Percentiles rank a stretch among this genome's conserved stretches.
phyloP scores from a whole-genome alignment of 2,888 invertebrate genomes.

The Tetragonula carbonaria region DNA sequence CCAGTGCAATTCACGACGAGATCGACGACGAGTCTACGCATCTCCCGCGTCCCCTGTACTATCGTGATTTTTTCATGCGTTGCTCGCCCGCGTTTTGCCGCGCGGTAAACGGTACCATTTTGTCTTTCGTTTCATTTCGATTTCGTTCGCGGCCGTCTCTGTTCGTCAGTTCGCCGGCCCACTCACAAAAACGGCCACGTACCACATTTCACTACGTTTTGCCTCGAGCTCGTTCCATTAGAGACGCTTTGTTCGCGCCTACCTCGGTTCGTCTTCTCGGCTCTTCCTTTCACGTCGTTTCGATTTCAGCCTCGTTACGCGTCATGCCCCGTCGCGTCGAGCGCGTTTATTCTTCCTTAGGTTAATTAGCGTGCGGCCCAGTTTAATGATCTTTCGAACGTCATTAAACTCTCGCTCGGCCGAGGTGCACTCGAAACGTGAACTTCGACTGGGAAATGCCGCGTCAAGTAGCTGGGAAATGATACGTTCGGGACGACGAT shows the following conservation, averaged over 20 bases:
- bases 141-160: neutral
- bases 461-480: conserved; percentile 51
- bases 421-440: conserved; percentile 40
- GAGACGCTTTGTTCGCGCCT: conserved; percentile 33
- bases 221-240: conserved; percentile 11
- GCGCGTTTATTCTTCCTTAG: conserved; percentile 18
- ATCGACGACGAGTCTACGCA: conserved; percentile 72
- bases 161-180: neutral
- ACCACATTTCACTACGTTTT: neutral
- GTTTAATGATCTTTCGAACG: conserved; percentile 54
- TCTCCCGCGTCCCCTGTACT: conserved; percentile 38
- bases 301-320: conserved; percentile 21
- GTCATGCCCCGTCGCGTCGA: conserved; percentile 15
- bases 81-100: conserved; percentile 31
- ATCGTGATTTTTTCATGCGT: conserved; percentile 39
- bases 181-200: neutral
- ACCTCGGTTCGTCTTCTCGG: neutral
- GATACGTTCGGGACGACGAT: conserved; percentile 52
- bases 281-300: conserved; percentile 10
- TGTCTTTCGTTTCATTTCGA: neutral
- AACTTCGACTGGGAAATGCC: conserved; percentile 36
- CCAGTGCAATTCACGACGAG: conserved; percentile 80
- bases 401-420: conserved; percentile 38
- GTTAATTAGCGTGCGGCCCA: conserved; percentile 50
- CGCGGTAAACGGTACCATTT: conserved; percentile 5